phyloP scores from a whole-genome alignment of 2,113 vertebrate species.

The Oreochromis aureus region DNA sequence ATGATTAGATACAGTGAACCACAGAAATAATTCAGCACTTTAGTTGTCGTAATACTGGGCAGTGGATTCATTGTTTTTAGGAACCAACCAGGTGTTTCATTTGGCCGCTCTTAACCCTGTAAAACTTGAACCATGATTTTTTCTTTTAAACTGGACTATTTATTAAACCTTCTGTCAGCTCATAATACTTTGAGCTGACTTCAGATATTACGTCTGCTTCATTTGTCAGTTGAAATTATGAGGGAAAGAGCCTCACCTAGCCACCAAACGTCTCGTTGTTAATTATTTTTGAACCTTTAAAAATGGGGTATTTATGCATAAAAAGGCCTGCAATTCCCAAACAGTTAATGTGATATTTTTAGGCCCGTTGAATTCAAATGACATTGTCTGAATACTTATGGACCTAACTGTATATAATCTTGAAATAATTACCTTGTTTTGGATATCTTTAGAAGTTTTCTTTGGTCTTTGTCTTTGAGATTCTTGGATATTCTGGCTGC shows the following conservation, averaged over 20 bases:
- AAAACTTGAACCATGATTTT: neutral
- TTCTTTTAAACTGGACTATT: neutral
- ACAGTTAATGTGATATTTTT: neutral
- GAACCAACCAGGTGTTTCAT: neutral
- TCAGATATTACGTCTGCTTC: fast-evolving
- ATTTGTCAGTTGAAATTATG: neutral
- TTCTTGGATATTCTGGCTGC: constrained; percentile 80
- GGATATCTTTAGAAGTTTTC: neutral
- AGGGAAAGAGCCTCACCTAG: neutral
- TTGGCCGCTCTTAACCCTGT: neutral
- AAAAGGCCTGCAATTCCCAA: neutral
- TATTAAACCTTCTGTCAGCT: neutral
- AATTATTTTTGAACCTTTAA: neutral
- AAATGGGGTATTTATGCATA: neutral
- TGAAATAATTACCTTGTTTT: neutral
- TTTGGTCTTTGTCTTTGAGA: constrained; percentile 42
- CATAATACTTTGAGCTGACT: neutral
- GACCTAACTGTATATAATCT: neutral
- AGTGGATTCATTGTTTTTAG: neutral
- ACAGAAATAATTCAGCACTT: neutral
- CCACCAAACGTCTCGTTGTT: fast-evolving
- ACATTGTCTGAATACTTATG: neutral
- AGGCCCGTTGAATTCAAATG: neutral
- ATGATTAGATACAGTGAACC: neutral
- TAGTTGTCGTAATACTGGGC: neutral